phyloP scores from a whole-genome alignment of 2,113 vertebrate species.

The Pachypanchax playfairii region DNA sequence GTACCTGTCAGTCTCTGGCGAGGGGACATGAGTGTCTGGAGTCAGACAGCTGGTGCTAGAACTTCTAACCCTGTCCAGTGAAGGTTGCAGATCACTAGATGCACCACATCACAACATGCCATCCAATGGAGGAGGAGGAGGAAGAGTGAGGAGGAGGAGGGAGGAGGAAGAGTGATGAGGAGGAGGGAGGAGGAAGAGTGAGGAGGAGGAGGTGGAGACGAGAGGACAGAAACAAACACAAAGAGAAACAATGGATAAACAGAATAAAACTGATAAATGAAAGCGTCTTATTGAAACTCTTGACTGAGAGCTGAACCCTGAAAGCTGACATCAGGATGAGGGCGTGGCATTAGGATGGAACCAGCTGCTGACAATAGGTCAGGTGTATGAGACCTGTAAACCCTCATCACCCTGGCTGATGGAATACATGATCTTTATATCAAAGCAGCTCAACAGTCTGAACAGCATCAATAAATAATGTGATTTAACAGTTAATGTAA shows the following conservation, averaged over 20 bases:
- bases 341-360: slow-evolving; percentile 27
- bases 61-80: slow-evolving; percentile 98
- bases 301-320: slow-evolving; percentile 1
- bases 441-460: no score
- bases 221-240: slow-evolving; percentile 79
- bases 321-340: slow-evolving; percentile 18
- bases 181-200: slow-evolving; percentile 64
- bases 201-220: slow-evolving; percentile 62
- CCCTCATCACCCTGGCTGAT: no score
- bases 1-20: slow-evolving; percentile 99
- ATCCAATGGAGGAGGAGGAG: slow-evolving; percentile 73
- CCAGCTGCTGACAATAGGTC: slow-evolving; percentile 1
- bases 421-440: no score
- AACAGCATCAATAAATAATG: no score
- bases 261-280: slow-evolving; percentile 80
- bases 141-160: slow-evolving; percentile 50
- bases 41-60: slow-evolving; percentile 99
- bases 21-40: slow-evolving; percentile 97
- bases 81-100: slow-evolving; percentile 98
- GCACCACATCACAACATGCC: slow-evolving; percentile 86
- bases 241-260: slow-evolving; percentile 81
- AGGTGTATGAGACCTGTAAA: no score
- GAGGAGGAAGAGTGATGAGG: no score
- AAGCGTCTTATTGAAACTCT: slow-evolving; percentile 72
- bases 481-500: no score